Percentiles rank a stretch among this genome's conserved stretches.
Conservation (phyloP, 2,888 invertebrate genomes). For the Chydorus sphaericus region DNA sequence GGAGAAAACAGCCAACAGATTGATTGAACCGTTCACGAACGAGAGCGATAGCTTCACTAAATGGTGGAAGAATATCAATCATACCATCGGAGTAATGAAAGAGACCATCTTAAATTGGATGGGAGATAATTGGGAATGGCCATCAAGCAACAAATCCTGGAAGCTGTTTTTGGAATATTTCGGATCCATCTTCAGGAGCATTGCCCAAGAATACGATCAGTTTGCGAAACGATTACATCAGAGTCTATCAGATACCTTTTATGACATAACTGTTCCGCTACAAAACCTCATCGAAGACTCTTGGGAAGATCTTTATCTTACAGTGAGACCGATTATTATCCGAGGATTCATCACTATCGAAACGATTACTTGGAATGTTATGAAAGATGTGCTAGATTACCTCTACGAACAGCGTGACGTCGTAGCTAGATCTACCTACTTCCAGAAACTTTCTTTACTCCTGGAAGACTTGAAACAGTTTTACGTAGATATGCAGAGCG, state of each 20-base stretch:
- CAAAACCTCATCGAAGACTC: conserved; percentile 46
- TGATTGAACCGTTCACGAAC: background rate
- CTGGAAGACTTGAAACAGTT: conserved; percentile 63
- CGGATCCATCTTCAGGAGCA: background rate
- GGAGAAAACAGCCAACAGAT: conserved; percentile 7
- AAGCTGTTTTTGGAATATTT: background rate
- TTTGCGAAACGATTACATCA: conserved; percentile 63
- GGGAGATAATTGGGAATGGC: background rate
- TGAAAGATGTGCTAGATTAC: conserved; percentile 57
- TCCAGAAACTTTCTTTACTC: conserved; percentile 60
- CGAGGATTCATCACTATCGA: conserved; percentile 61
- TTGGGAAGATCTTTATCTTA: conserved; percentile 55
- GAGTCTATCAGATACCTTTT: conserved; percentile 49
- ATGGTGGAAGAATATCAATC: background rate
- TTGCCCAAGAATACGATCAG: conserved; percentile 17
- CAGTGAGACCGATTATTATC: conserved; percentile 62
- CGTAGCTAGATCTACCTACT: conserved; percentile 63
- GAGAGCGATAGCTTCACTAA: conserved; percentile 3
- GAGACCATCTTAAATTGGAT: background rate
- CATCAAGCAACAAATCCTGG: background rate
- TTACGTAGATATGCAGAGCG: conserved; percentile 58
- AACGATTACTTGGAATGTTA: conserved; percentile 52
- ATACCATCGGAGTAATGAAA: background rate
- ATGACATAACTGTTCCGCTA: conserved; percentile 55
- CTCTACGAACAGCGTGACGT: conserved; percentile 64